Evolutionary conservation across 2,113 vertebrate species (phyloP).

Genomic region (Bubo blakistoni): DNA sequence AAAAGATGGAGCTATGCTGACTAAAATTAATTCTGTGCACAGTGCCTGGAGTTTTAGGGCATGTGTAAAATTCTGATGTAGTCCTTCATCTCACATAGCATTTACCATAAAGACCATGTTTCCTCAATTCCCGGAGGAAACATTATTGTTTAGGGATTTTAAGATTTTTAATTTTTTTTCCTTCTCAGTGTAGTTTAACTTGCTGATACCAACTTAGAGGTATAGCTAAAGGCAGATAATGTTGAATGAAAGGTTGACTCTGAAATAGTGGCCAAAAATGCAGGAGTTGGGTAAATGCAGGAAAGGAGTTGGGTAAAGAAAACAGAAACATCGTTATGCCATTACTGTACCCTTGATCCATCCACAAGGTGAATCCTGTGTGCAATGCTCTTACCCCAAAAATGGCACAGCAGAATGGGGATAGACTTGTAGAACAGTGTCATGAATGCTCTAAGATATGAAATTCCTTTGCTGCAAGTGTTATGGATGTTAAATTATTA

Average conservation of each 20-base stretch:
- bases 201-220: background rate
- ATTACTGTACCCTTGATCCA: background rate
- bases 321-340: background rate
- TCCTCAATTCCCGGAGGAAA: background rate
- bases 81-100: background rate
- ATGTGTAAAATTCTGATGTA: background rate
- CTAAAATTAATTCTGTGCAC: background rate
- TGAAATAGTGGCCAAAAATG: background rate
- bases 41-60: background rate
- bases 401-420: accelerated
- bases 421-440: background rate
- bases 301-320: background rate
- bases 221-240: background rate
- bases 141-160: background rate
- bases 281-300: background rate
- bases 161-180: background rate
- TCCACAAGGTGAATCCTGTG: background rate
- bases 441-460: accelerated
- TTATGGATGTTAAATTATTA: background rate
- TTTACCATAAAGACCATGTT: background rate
- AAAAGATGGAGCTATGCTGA: background rate
- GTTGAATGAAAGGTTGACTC: background rate
- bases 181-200: background rate
- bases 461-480: background rate
- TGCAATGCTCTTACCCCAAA: background rate